Evolutionary conservation across 2,113 vertebrate genomes (phyloP), one percentile per base, ranked within the genome.

Genomic region (Ellobius talpinus): DNA sequence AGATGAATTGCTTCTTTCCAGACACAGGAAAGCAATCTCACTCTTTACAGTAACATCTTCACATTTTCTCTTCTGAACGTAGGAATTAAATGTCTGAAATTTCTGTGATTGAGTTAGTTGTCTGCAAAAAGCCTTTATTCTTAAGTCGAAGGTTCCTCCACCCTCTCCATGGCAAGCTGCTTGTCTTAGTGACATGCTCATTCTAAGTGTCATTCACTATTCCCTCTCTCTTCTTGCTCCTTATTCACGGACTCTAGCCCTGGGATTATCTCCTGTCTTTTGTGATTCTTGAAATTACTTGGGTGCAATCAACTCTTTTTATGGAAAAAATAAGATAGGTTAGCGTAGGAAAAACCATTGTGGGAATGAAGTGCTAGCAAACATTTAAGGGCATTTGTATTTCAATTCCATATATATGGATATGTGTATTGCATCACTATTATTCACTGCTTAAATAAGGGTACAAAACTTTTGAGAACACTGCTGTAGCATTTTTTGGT

Each of bases 31-130:
- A 72, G 6, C 33, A 85, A 29, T 65, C 14, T 33, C 77, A 50
- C 50, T 89, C 36, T 93, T 91, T 47, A 39, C 12, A 47, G 36
- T 95, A 52, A 81, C 96, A 63, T 61, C 39, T 65, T 89, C 29
- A 24, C 42, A 72, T 77, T 66, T 89, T 77, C 84, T 52, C 5
- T 47, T 89, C 17, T 50, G 10, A 42, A 68, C 1, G 6, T 23
- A 66, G 45, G 58, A 65, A 47, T 47, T 87, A 87, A 16, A 88
- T 63, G 79, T 87, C 47, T 95, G 5, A 87, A 16, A 88, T 55
- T 87, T 87, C 47, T 94, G 3, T 78, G 73, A 39, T 66, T 52
- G 17, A 24, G 39, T 7, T 14, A 1, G 5, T 88, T 90, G 9
- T 87, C 52, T 95, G 47, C 78, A 87, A 89, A 31, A 31, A 14